Evolutionary conservation across 1,140 invertebrate genomes (phyloP), one percentile per base, ranked within the genome.

Genomic region (Drosophila funebris): DNA sequence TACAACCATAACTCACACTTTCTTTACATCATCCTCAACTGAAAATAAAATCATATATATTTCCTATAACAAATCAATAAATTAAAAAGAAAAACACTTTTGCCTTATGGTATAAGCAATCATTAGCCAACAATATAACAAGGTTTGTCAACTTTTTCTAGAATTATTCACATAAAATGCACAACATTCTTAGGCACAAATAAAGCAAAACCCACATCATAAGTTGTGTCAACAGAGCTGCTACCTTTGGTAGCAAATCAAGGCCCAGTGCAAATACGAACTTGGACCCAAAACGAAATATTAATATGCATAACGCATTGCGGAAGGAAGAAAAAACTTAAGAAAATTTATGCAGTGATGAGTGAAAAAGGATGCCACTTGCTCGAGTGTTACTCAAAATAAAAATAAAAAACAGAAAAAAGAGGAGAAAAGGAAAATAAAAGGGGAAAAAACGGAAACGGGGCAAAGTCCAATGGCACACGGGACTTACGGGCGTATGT

Each of bases 281-380:
- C 9, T 66, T 27, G n/a, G 22, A 24, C 13, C 22, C 39, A 18
- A 41, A 27, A 31, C 8, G 13, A 33, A 43, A 76, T 69, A 90
- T 90, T 90, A 90, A 87, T 83, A 90, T 90, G 76, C 87, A 87
- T 88, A 87, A 82, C 78, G 75, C 83, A 68, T 78, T 53, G 50
- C 71, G 82, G 82, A 78, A 72, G 78, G 66, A 88, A 83, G 66
- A 88, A 83, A 88, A 87, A 83, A 78, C 84, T 87, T 78, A 48
- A 41, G 39, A 64, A 82, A 85, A 90, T 85, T 57, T 90, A 90
- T 87, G 87, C 81, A 90, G 85, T 79, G 85, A 82, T 85, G 85
- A 90, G 87, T 90, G 81, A 78, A 87, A 90, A 90, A 82, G 85
- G 85, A 81, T 90, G 75, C 69, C 48, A 74, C 54, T 73, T 29